Evolutionary conservation across 2,888 invertebrate genomes (phyloP), one percentile per base, ranked within the genome.

Genomic region (Chloroclysta siterata): DNA sequence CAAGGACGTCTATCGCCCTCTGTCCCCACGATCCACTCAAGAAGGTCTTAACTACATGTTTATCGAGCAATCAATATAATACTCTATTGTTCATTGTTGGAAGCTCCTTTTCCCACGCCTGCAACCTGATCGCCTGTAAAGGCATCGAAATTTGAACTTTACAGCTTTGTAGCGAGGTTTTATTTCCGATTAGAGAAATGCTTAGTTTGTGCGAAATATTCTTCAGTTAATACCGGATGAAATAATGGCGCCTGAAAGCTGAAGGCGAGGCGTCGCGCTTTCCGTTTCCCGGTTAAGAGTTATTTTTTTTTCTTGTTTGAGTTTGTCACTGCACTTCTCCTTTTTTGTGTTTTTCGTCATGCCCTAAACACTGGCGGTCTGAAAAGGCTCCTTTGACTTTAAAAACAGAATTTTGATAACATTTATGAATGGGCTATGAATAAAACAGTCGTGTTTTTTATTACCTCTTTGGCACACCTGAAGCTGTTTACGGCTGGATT

Each of bases 161-260:
- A 81, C 69, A 65, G 69, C 73, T 71, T 74, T 70, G 72, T 70
- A 60, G 53, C 68, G 75, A 81, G 73, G 81, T 78, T 74, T 74
- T 76, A 77, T 77, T 81, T 74, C 72, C 68, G 75, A 75, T 81
- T 78, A 72, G 72, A 76, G 69, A 60, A 69, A 69, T 70, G 65
- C 71, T 66, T 70, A 72, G 72, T 68, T 65, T 77, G 78, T 77
- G 74, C 69, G 72, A 77, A 76, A 80, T 81, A 80, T 79, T 78
- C 71, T 62, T 69, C 64, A 76, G 76, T 80, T 81, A 83, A 80
- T 83, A 82, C 82, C 79, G 83, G 81, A 83, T 83, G 84, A 85
- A 84, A 83, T 85, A 84, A 86, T 84, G 81, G 80, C 81, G 83
- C 77, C 85, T 87, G 83, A 85, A 88, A 85, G 79, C 85, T 85